phyloP scores from a whole-genome alignment of 2,888 invertebrate genomes.

The Crepidodera aurea region DNA sequence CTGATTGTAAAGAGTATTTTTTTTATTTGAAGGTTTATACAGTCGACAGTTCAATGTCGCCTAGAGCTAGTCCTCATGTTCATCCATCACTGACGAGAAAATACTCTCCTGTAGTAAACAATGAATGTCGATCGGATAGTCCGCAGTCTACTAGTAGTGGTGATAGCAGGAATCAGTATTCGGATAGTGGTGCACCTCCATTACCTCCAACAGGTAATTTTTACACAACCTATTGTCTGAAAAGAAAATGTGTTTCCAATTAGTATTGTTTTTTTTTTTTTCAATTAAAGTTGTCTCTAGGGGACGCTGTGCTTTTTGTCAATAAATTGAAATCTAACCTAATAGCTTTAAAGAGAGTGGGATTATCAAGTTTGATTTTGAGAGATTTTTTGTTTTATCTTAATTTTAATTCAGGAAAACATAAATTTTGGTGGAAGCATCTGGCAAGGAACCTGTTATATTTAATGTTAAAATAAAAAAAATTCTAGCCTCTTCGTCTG shows the following conservation, averaged over 20 bases:
- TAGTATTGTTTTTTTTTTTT: too few relatives aligned
- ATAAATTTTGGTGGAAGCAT: too few relatives aligned
- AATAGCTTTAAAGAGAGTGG: too few relatives aligned
- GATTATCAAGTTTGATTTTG: too few relatives aligned
- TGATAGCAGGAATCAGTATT: conserved; percentile 62
- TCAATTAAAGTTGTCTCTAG: too few relatives aligned
- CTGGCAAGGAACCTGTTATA: too few relatives aligned
- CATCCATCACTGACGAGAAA: conserved; percentile 76
- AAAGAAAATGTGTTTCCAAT: background rate
- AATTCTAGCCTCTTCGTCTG: conserved; percentile 66
- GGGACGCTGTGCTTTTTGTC: too few relatives aligned
- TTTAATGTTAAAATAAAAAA: too few relatives aligned
- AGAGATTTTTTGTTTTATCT: too few relatives aligned
- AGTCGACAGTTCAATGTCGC: conserved; percentile 62
- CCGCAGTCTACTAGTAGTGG: conserved; percentile 61
- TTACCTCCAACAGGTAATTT: conserved; percentile 62
- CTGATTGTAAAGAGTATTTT: background rate
- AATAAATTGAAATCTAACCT: too few relatives aligned
- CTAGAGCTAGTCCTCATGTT: conserved; percentile 62
- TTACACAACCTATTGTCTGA: background rate
- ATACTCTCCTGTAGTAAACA: conserved; percentile 69
- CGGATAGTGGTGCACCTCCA: conserved; percentile 57
- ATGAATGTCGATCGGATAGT: conserved; percentile 66
- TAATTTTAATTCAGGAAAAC: too few relatives aligned
- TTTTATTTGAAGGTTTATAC: conserved; percentile 53